Percentiles rank a stretch among this genome's conserved stretches.
phyloP scores from a whole-genome alignment of 2,797 vertebrate species.

The Poecile montanus region DNA sequence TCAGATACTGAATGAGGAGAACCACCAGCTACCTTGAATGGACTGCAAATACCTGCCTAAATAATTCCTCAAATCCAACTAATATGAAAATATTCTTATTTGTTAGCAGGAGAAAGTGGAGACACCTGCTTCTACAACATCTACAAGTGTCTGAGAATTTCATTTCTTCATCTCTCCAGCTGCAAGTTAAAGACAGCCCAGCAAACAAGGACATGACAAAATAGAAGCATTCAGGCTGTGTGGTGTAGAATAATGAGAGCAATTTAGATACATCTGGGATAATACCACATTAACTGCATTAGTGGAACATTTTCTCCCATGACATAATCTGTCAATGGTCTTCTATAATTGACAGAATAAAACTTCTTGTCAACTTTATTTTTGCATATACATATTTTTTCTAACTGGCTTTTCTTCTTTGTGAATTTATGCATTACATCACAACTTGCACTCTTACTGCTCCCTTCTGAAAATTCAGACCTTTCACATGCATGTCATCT shows the following conservation, averaged over 20 bases:
- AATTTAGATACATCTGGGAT: constrained; percentile 57
- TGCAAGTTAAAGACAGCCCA: background rate
- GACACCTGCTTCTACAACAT: background rate
- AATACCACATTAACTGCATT: constrained; percentile 39
- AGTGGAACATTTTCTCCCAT: constrained; percentile 2
- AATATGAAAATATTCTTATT: background rate
- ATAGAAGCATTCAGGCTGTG: background rate
- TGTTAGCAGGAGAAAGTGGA: background rate
- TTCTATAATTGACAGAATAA: background rate
- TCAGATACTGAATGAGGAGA: background rate
- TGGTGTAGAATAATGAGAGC: constrained; percentile 33
- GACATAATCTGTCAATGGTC: background rate
- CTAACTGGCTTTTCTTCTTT: background rate
- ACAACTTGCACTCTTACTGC: background rate
- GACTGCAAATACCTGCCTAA: background rate
- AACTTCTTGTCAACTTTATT: constrained; percentile 1
- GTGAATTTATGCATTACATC: background rate
- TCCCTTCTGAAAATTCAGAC: background rate
- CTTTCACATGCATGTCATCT: background rate
- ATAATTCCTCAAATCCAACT: background rate
- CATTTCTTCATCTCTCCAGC: background rate
- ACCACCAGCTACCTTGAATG: background rate
- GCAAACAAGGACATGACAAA: background rate
- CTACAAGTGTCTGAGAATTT: background rate
- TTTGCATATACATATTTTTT: background rate